Evolutionary conservation across 1,140 invertebrate genomes (phyloP).

Genomic region (Lepeophtheirus salmonis): DNA sequence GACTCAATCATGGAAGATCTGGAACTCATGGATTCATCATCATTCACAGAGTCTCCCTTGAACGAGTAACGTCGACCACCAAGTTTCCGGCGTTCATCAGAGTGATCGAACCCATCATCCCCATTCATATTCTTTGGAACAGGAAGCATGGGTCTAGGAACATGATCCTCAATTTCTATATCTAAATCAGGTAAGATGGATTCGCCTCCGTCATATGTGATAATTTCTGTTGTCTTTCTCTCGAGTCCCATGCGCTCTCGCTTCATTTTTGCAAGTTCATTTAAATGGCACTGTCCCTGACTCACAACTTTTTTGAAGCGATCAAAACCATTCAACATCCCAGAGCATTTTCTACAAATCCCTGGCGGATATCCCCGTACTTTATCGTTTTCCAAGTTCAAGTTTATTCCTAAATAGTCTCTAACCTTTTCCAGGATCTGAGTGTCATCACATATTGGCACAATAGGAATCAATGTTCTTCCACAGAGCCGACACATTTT

Average conservation of each 20-base stretch:
- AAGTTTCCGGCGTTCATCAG: too few species aligned
- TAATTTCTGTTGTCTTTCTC: too few species aligned
- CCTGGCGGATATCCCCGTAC: neutral
- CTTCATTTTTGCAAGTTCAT: neutral
- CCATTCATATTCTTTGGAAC: neutral
- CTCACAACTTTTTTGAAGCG: neutral
- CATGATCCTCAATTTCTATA: neutral
- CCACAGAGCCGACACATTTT: constrained; percentile 7
- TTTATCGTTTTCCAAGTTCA: neutral
- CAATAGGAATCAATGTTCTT: neutral
- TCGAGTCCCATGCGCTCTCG: neutral
- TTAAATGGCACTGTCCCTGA: neutral
- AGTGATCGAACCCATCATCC: too few species aligned
- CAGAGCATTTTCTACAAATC: neutral
- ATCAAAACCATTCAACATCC: neutral
- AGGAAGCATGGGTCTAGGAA: neutral
- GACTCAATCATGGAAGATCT: neutral
- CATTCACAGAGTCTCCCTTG: too few species aligned
- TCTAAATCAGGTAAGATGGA: neutral
- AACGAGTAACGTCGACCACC: too few species aligned
- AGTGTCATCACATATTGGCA: neutral
- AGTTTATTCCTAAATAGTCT: neutral
- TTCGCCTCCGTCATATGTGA: too few species aligned
- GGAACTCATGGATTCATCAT: neutral
- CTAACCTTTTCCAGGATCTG: neutral